Conservation (phyloP, 1,140 invertebrate genomes). For the Eriosoma lanigerum region DNA sequence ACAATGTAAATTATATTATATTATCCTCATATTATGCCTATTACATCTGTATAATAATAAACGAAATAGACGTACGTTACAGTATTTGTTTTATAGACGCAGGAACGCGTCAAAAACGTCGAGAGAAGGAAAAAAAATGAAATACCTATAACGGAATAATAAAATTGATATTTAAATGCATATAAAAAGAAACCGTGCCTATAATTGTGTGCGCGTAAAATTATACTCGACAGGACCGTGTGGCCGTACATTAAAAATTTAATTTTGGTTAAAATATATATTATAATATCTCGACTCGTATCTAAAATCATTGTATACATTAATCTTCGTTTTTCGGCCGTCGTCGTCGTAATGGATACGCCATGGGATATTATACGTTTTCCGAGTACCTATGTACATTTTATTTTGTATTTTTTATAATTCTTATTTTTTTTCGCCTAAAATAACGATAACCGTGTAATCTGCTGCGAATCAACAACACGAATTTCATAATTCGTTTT, state of each 20-base stretch:
- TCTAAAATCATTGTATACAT: constrained; percentile 20
- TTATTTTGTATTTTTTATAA: neutral
- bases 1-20: neutral
- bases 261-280: constrained; percentile 23
- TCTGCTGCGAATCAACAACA: neutral
- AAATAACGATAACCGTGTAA: neutral
- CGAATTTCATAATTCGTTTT: neutral
- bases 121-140: neutral
- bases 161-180: neutral
- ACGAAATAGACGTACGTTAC: no score
- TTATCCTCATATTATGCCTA: no score
- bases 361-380: neutral
- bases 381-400: neutral
- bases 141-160: neutral
- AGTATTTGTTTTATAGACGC: no score
- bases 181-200: no score
- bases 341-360: constrained; percentile 14
- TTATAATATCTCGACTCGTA: constrained; percentile 1
- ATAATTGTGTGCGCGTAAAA: neutral
- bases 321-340: constrained; percentile 21
- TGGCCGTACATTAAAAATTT: neutral
- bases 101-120: no score
- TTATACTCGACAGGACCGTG: neutral
- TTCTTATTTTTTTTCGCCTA: neutral
- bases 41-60: no score